Evolutionary conservation across 2,888 invertebrate species (phyloP), one percentile per base, ranked within the genome.

Genomic region (Aporophyla lueneburgensis): DNA sequence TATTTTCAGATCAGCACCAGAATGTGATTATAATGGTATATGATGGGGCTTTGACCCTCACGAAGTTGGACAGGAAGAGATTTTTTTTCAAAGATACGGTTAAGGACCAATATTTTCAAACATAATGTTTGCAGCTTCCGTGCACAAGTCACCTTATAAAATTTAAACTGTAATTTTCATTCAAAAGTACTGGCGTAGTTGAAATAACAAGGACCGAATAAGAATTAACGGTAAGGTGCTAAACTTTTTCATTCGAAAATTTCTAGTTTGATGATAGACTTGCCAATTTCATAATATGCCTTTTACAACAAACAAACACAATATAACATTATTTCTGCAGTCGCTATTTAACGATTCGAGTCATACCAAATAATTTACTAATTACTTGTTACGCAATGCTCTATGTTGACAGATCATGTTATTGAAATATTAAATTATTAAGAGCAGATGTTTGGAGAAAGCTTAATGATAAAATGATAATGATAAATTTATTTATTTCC

Each of bases 21-120:
- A 83, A 86, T 86, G 74, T 74, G 71, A 66, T 83, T 86, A 83
- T 86, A 83, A 83, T 86, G 63, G 74, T 78, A 69, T 71, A 83
- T 73, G 78, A 70, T 69, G 66, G 63, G 40, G 56, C 16, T 68
- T 51, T 74, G 71, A 82, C 70, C 83, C 53, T 65, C 33, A 40
- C 46, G 71, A 24, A 67, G 56, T 70, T 40, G 0, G 43, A n/a
- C 21, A 16, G 14, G 7, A 10, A 14, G 24, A 16, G 51, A 53
- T 53, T 53, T 59, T 53, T 59, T 74, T 70, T 24, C 10, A 5
- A 16, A 56, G 56, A n/a, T 5, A 54, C n/a, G 54, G 54, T 54
- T 10, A 5, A 56, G 6, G 27, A 19, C 5, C 19, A 5, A 59
- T 5, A 19, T 59, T 59, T 33, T 59, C 19, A 4, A 27, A 33